Evolutionary conservation across 2,797 vertebrate species (phyloP), one percentile per base, ranked within the genome.

Genomic region (Neomorphus geoffroyi): DNA sequence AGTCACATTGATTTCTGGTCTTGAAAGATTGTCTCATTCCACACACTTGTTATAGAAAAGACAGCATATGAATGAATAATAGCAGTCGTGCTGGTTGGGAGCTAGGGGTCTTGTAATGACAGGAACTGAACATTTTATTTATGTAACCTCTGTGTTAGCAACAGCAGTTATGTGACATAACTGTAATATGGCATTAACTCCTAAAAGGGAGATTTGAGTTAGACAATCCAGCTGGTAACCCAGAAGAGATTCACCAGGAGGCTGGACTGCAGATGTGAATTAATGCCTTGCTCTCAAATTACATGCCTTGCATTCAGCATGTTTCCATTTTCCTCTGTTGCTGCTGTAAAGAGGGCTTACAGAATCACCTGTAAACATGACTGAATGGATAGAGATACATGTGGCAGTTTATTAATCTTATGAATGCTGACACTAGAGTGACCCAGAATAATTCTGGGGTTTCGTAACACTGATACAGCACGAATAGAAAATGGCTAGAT

Each of bases 221-320:
- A 74, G 56, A 57, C 89, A 92, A 23, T 46, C 71, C 51, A 81
- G 82, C 51, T 48, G 70, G 81, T 32, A 95, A 81, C 66, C 74
- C 77, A 93, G 74, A 75, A 75, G 89, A 78, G 79, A 74, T 81
- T 66, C 79, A 88, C 58, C 78, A 62, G 73, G 32, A 94, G 71
- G 37, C 62, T 89, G 21, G 43, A 16, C 26, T n/a, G 18, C 60
- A 54, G 45, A 66, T 77, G 51, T 43, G 70, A 85, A 90, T 91
- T 93, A 96, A 96, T 95, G 86, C 81, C 79, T 51, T 56, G 18
- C 66, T 95, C 93, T 96, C 86, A 41, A 65, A 80, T 97, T 85
- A 93, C 96, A 53, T 32, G 79, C 71, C 53, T 94, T 43, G 2
- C 57, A 46, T 71, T 74, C 50, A n/a, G 61, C 58, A 30, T 89